Percentiles rank a stretch among this genome's conserved stretches.
Evolutionary conservation across 2,888 invertebrate species (phyloP).

Genomic region (Metellina segmentata): DNA sequence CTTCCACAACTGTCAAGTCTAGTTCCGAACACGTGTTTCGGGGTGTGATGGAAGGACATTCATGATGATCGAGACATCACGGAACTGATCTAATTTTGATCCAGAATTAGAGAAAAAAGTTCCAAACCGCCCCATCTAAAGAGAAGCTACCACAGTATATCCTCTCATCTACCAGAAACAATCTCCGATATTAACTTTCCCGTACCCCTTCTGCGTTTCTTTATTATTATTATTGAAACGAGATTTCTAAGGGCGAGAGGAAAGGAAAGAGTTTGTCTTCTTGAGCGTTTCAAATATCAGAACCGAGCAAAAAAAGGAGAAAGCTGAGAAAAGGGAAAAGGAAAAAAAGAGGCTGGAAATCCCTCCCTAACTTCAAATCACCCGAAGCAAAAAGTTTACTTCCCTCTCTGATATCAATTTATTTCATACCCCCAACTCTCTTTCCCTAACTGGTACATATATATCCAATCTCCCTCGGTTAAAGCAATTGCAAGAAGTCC

Average conservation of each 20-base stretch:
- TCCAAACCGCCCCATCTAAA: no score
- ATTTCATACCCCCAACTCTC: slow-evolving; percentile 46
- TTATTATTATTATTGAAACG: slow-evolving; percentile 28
- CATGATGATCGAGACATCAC: no score
- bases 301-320: not conserved
- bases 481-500: slow-evolving; percentile 59
- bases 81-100: no score
- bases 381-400: slow-evolving; percentile 65
- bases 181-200: not conserved
- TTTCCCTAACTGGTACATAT: slow-evolving; percentile 40
- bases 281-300: slow-evolving; percentile 57
- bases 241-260: slow-evolving; percentile 3
- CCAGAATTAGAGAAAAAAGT: no score
- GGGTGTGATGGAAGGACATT: no score
- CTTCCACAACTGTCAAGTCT: no score
- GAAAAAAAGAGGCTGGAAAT: slow-evolving; percentile 12
- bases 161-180: not conserved
- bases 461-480: slow-evolving; percentile 65
- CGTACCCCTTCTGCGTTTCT: slow-evolving; percentile 6
- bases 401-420: slow-evolving; percentile 61
- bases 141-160: no score
- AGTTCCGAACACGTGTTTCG: no score
- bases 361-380: slow-evolving; percentile 50
- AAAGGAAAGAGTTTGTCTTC: slow-evolving; percentile 16
- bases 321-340: not conserved